Evolutionary conservation across 2,113 vertebrate genomes (phyloP).

Genomic region (Erythrolamprus reginae): DNA sequence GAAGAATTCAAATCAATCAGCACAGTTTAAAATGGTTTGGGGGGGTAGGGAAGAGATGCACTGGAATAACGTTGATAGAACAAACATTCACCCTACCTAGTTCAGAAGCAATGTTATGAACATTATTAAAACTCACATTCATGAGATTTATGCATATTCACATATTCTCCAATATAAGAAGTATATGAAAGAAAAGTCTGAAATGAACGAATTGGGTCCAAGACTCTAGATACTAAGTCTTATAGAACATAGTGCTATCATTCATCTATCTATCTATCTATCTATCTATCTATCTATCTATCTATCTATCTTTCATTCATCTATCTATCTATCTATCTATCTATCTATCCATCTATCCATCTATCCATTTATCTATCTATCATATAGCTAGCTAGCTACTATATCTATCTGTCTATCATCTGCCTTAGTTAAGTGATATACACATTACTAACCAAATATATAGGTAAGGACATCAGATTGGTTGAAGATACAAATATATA

Average conservation of each 20-base stretch:
- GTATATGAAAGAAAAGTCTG: not conserved
- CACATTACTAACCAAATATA: not conserved
- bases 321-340: no score
- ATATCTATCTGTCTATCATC: not conserved
- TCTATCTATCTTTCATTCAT: no score
- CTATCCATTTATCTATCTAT: no score
- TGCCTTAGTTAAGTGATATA: not conserved
- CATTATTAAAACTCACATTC: not conserved
- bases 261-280: no score
- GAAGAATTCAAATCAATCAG: not conserved
- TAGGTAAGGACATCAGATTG: not conserved
- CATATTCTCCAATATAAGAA: no score
- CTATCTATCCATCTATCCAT: no score
- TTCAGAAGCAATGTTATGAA: not conserved
- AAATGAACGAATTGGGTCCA: not conserved
- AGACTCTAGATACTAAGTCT: not conserved
- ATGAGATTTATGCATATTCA: no score
- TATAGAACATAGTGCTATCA: not conserved
- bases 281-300: no score
- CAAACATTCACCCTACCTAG: not conserved
- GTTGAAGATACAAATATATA: not conserved
- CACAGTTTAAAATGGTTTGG: not conserved
- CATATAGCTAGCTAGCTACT: no score
- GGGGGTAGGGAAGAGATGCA: not conserved
- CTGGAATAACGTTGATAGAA: not conserved